Percentiles rank a stretch among this genome's conserved stretches.
phyloP scores from a whole-genome alignment of 2,797 vertebrate genomes.

The Clangula hyemalis region DNA sequence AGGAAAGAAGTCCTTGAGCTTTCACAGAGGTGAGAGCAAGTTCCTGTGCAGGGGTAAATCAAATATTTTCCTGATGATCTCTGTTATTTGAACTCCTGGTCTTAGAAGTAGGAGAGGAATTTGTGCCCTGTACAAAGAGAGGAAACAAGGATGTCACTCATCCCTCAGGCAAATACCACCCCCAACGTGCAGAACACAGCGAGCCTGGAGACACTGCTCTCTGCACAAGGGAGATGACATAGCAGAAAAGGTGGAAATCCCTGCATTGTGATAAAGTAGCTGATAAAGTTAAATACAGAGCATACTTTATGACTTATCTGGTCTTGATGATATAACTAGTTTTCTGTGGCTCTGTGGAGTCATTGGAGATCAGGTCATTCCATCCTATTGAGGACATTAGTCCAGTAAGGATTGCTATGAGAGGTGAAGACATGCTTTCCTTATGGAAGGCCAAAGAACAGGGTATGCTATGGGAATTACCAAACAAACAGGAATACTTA shows the following conservation, averaged over 20 bases:
- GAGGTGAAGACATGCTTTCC: not conserved
- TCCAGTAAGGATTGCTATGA: not conserved
- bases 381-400: no score
- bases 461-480: not conserved
- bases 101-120: not conserved
- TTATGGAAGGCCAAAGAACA: not conserved
- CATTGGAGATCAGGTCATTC: not conserved
- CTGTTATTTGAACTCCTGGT: not conserved
- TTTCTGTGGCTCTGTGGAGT: rapidly evolving
- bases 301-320: not conserved
- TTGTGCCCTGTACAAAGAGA: not conserved
- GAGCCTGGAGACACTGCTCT: not conserved
- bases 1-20: not conserved
- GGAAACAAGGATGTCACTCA: not conserved
- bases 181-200: not conserved
- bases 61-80: not conserved
- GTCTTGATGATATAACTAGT: not conserved
- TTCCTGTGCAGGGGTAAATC: not conserved
- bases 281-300: not conserved
- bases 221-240: not conserved
- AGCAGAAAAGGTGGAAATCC: not conserved
- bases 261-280: not conserved
- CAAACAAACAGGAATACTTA: not conserved
- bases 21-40: not conserved
- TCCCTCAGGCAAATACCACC: not conserved